These are phyloP conservation scores for Scolopax rusticola DNA, from an alignment of 2,797 vertebrate genomes.

Conservation along the genomic window DNA sequence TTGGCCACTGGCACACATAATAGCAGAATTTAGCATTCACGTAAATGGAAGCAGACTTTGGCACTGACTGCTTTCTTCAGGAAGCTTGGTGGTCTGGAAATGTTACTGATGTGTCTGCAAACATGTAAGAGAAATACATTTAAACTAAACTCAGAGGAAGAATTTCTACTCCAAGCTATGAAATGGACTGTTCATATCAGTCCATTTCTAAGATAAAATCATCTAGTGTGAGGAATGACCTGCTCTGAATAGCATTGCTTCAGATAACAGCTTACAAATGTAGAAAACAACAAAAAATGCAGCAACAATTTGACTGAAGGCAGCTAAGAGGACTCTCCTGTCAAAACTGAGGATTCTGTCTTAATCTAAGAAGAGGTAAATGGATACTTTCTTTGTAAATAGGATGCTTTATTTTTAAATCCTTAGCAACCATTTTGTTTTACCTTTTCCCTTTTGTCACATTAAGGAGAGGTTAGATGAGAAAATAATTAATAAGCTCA, in stretches of 20 bases:
- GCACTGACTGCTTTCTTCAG: neutral
- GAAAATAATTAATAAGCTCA: neutral
- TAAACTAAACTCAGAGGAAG: neutral
- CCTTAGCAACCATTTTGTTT: neutral
- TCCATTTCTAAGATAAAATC: neutral
- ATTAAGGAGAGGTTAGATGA: neutral
- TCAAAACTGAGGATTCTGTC: neutral
- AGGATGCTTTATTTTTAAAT: neutral
- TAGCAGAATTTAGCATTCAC: neutral
- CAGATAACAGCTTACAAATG: neutral
- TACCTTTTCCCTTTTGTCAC: neutral
- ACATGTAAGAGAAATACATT: neutral
- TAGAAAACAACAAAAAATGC: neutral
- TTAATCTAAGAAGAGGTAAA: neutral
- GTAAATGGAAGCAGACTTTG: slow-evolving; percentile 4
- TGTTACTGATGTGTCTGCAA: neutral
- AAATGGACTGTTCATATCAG: neutral
- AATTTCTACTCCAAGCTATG: neutral
- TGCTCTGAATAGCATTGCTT: neutral
- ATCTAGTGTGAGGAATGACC: neutral
- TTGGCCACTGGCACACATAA: neutral
- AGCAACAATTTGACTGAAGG: neutral
- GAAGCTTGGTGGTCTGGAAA: neutral
- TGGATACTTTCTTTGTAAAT: neutral
- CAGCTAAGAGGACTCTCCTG: neutral